Percentiles rank a stretch among this genome's conserved stretches.
These are phyloP conservation scores for Lepisosteus osseus DNA, from an alignment of 2,113 vertebrate species.

Conservation along the genomic window DNA sequence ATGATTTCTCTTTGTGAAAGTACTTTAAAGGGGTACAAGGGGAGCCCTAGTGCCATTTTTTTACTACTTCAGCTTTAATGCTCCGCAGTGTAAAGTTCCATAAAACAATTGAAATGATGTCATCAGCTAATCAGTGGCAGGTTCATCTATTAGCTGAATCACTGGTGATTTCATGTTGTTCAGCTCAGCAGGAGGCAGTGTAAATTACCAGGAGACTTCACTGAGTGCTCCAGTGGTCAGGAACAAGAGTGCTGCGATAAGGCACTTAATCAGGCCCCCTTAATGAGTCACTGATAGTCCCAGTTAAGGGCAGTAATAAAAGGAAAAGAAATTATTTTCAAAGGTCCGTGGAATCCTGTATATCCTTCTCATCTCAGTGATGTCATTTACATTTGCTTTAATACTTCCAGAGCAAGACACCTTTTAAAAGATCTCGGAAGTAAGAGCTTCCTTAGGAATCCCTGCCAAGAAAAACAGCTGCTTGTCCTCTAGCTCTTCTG, in stretches of 20 bases:
- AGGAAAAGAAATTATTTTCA: not conserved
- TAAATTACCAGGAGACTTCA: slow-evolving; percentile 32
- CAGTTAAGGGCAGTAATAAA: slow-evolving; percentile 16
- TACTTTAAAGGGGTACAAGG: too few relatives aligned
- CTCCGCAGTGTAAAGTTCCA: not conserved
- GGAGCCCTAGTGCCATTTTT: too few relatives aligned
- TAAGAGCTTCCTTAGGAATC: too few relatives aligned
- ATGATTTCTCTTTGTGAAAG: too few relatives aligned
- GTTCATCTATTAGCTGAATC: slow-evolving; percentile 68
- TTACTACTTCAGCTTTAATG: not conserved
- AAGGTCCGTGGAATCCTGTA: not conserved
- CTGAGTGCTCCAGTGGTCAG: slow-evolving; percentile 8
- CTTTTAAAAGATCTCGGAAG: too few relatives aligned
- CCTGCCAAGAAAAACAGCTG: too few relatives aligned
- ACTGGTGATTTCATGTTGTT: slow-evolving; percentile 70
- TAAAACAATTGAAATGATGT: slow-evolving; percentile 42
- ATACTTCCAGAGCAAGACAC: too few relatives aligned
- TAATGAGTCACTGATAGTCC: slow-evolving; percentile 31
- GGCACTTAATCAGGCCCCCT: slow-evolving; percentile 35
- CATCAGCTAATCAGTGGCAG: slow-evolving; percentile 51
- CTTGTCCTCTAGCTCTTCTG: too few relatives aligned
- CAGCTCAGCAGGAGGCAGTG: slow-evolving; percentile 32
- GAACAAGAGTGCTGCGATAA: not conserved
- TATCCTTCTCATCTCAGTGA: slow-evolving; percentile 27
- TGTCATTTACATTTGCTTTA: slow-evolving; percentile 20